These are phyloP conservation scores for Falco peregrinus DNA, from an alignment of 2,797 vertebrate genomes.

Conservation along the genomic window DNA sequence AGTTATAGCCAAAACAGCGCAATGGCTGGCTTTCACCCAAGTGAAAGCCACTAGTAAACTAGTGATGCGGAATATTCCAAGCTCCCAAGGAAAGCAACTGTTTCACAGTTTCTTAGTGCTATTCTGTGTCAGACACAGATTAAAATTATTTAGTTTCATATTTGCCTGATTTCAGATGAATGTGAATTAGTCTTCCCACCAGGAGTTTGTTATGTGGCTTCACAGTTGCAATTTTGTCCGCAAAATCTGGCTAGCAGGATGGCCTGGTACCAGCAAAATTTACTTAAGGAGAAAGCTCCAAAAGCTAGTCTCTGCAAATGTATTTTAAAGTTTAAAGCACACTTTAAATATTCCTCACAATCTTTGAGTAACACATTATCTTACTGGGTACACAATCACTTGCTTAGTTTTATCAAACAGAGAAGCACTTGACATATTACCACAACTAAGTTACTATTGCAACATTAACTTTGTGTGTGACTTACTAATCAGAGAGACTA, in stretches of 20 bases:
- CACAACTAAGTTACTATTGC: background rate
- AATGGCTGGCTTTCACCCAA: background rate
- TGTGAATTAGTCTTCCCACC: background rate
- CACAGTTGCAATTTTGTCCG: background rate
- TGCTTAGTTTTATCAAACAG: background rate
- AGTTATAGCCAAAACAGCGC: background rate
- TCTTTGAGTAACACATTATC: background rate
- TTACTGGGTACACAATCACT: background rate
- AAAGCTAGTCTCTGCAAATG: background rate
- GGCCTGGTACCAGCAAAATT: background rate
- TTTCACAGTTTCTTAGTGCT: background rate
- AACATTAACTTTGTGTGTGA: background rate
- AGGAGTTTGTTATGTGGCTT: background rate
- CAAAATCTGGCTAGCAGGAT: background rate
- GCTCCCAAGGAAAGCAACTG: background rate
- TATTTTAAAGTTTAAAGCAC: background rate
- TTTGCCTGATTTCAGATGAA: background rate
- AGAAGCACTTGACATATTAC: background rate
- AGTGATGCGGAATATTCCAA: background rate
- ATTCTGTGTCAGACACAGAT: background rate
- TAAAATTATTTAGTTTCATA: background rate
- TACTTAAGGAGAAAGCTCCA: background rate
- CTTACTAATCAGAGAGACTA: background rate
- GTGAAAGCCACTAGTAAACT: background rate
- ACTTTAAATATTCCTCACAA: background rate